Base-by-base conservation (phyloP, 2,888 invertebrate species). In the Drosophila pseudotakahashii region DNA sequence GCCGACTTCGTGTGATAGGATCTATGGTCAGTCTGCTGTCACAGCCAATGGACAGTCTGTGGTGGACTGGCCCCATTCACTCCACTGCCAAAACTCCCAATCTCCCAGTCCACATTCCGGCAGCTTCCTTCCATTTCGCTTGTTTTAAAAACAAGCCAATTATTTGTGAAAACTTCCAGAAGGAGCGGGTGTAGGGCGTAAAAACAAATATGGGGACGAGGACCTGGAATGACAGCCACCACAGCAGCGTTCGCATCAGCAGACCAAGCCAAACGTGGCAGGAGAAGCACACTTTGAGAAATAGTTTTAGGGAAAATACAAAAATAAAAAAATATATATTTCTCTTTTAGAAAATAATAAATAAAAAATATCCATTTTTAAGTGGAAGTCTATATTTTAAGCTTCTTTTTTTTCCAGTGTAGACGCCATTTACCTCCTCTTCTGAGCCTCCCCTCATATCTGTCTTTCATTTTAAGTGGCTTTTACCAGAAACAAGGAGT, bases 131-230 rank as follows among this genome's bases (percentile, higher is more conserved):
- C 45, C 64, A 62, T 62, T 64, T 64, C 51, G 62, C 62, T 68
- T 66, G 55, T 59, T 61, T 37, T 62, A 54, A 78, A 79, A 83
- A 76, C 74, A 68, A 77, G 74, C 76, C 84, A 81, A 84, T 81
- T 81, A 81, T 77, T 71, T 76, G 64, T 53, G 60, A 75, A 66
- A 68, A 52, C 59, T 52, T 53, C 50, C 44, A 57, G 48, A 34
- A 19, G 23, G 30, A 52, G 16, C 14, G 26, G 26, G 26, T 26
- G 26, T 26, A 2, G 23, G 44, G 48, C 6, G 30, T n/a, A n/a
- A 50, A 37, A 39, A 32, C 51, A 30, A 7, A 57, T 50, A 57
- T 37, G 30, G 37, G 52, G 54, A 32, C 30, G 42, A 30, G 39
- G 39, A 66, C 37, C 30, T 36, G 42, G 41, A 55, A 58, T 42